These are phyloP conservation scores for Nemopilema nomurai DNA, from an alignment of 30 jellyfish, hydroid and myxozoan genomes.

Conservation along the genomic window DNA sequence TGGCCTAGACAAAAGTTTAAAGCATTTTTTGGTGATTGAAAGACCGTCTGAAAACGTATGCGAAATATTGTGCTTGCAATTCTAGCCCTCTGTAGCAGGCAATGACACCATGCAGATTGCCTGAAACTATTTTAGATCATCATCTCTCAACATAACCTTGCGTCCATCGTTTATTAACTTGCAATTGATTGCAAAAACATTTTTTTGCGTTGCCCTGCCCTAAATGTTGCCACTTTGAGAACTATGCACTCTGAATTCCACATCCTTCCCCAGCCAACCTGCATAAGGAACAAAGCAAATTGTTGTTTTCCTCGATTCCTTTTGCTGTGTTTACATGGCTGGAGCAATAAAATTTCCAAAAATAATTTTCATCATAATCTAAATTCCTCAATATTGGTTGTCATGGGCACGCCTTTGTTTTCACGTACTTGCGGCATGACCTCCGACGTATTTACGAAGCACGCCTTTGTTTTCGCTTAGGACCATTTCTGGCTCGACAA, in stretches of 20 bases:
- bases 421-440: background rate
- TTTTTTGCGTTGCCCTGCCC: too few relatives aligned
- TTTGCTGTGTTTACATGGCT: background rate
- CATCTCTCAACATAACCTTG: too few relatives aligned
- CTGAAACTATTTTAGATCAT: too few relatives aligned
- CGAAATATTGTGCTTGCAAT: too few relatives aligned
- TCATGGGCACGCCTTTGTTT: conserved; percentile 1
- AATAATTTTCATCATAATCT: conserved; percentile 6
- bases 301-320: background rate
- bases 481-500: background rate
- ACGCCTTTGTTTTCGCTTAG: background rate
- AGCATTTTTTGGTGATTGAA: too few relatives aligned
- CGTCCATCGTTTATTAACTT: too few relatives aligned
- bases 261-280: background rate
- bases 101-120: too few relatives aligned
- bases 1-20: too few relatives aligned
- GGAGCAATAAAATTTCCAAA: conserved; percentile 20
- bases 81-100: too few relatives aligned
- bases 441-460: background rate
- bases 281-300: background rate
- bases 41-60: too few relatives aligned
- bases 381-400: conserved; percentile 12
- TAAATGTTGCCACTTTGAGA: too few relatives aligned
- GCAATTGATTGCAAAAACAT: too few relatives aligned
- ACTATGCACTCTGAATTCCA: background rate